Percentiles rank a stretch among this genome's conserved stretches.
These are phyloP conservation scores for Datnioides undecimradiatus DNA, from an alignment of 2,113 vertebrate species.

Conservation along the genomic window DNA sequence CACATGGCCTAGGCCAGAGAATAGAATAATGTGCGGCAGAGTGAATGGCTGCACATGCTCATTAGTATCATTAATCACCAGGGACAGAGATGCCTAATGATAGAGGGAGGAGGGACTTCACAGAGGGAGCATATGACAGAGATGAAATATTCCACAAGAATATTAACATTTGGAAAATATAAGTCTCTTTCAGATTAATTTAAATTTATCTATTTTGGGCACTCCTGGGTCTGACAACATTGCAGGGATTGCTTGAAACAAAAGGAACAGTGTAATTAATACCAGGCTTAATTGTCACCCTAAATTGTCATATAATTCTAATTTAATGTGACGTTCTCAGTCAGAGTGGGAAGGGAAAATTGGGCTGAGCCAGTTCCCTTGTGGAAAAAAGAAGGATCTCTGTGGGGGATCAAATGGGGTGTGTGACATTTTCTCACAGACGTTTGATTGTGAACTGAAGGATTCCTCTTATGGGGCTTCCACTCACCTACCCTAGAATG, in stretches of 20 bases:
- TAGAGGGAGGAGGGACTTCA: constrained; percentile 69
- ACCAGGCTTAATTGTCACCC: constrained; percentile 63
- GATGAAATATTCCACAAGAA: constrained; percentile 70
- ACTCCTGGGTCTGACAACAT: constrained; percentile 47
- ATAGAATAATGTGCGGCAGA: constrained; percentile 75
- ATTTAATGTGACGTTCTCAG: constrained; percentile 52
- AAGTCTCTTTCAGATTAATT: constrained; percentile 49
- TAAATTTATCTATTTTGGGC: constrained; percentile 59
- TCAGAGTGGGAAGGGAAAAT: constrained; percentile 44
- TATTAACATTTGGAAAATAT: constrained; percentile 71
- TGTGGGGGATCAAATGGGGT: constrained; percentile 60
- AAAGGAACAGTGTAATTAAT: constrained; percentile 69
- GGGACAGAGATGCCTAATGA: constrained; percentile 78
- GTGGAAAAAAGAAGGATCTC: constrained; percentile 48
- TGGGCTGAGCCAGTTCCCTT: constrained; percentile 49
- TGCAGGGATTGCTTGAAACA: constrained; percentile 57
- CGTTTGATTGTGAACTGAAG: constrained; percentile 63
- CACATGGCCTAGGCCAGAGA: constrained; percentile 70
- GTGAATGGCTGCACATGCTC: constrained; percentile 81
- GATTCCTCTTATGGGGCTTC: constrained; percentile 51
- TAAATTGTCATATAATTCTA: constrained; percentile 62
- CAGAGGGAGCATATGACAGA: constrained; percentile 61
- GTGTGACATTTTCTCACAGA: constrained; percentile 71
- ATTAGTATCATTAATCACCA: constrained; percentile 83
- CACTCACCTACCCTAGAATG: background rate